Conservation (phyloP, 2,797 vertebrate genomes). For the Falco columbarius region DNA sequence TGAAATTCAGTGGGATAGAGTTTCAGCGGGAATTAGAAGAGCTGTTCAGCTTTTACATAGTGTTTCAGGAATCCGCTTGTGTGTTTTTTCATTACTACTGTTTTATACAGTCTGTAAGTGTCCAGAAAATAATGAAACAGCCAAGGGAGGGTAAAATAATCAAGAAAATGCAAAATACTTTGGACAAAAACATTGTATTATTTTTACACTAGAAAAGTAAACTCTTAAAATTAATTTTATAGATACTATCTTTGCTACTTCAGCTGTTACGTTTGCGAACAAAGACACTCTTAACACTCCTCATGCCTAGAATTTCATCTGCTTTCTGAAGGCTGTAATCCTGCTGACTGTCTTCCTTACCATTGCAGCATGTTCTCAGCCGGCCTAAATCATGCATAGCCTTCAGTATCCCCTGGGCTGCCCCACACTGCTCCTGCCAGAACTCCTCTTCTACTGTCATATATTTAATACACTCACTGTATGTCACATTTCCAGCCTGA, state of each 20-base stretch:
- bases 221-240: neutral
- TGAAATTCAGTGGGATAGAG: neutral
- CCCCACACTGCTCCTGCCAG: neutral
- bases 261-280: neutral
- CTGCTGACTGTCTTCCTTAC: neutral
- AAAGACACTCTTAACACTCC: neutral
- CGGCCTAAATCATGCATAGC: neutral
- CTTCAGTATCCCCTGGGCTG: neutral
- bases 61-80: neutral
- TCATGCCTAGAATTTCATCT: neutral
- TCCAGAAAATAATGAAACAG: neutral
- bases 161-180: neutral
- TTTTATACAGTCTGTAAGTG: neutral
- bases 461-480: neutral
- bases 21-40: neutral
- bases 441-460: neutral
- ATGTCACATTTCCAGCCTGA: neutral
- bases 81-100: neutral
- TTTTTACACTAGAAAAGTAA: neutral
- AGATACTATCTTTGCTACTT: neutral
- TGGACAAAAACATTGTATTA: neutral
- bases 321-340: neutral
- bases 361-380: neutral
- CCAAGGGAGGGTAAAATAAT: neutral
- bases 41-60: neutral